Evolutionary conservation across 2,113 vertebrate species (phyloP).

Genomic region (Sula dactylatra): DNA sequence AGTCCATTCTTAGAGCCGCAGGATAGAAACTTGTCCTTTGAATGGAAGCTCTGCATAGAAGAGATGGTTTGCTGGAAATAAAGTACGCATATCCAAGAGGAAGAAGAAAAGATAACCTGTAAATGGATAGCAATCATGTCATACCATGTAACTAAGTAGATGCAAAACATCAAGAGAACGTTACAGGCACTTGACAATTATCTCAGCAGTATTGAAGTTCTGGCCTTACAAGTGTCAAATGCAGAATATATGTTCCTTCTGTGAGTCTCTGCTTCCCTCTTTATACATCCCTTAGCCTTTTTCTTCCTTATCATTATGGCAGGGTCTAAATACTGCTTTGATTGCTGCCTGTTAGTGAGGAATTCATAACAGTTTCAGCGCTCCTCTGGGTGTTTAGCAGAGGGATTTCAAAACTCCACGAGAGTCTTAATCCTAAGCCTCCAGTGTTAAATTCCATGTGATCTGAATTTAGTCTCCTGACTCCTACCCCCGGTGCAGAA

Average conservation of each 20-base stretch:
- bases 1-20: background rate
- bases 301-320: fast-evolving
- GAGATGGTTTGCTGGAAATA: background rate
- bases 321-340: background rate
- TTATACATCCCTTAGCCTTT: background rate
- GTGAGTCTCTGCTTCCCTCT: background rate
- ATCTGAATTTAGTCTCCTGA: background rate
- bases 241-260: background rate
- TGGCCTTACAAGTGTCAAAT: background rate
- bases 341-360: background rate
- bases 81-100: background rate
- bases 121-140: background rate
- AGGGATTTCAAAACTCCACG: background rate
- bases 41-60: background rate
- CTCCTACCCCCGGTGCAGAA: background rate
- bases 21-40: background rate
- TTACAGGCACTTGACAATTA: background rate
- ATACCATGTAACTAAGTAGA: background rate
- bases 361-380: background rate
- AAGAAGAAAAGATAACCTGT: background rate
- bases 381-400: background rate
- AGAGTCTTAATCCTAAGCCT: background rate
- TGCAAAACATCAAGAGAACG: background rate
- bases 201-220: background rate
- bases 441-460: background rate